A percentile compares a stretch with the other conserved stretches of the same genome.
Conservation (phyloP, 2,888 invertebrate genomes). For the Pocota personata region DNA sequence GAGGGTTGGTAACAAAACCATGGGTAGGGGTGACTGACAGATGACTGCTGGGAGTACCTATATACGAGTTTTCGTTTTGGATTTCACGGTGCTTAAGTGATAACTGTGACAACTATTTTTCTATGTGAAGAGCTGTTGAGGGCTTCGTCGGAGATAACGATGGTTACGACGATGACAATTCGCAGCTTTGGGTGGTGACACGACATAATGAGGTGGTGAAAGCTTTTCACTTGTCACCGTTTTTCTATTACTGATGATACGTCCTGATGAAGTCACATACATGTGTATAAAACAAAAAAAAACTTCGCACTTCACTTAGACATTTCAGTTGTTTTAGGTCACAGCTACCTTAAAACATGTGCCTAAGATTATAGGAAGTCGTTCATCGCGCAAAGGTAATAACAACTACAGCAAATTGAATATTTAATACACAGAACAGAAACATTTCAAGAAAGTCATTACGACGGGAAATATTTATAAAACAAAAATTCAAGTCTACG, state of each 20-base stretch:
- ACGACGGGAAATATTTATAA: no score
- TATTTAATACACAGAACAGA: no score
- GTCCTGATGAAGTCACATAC: background rate
- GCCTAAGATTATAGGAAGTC: no score
- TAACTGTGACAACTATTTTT: slow-evolving; percentile 44
- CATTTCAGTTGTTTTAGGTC: no score
- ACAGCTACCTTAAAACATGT: no score
- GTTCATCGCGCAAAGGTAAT: no score
- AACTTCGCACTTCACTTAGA: no score
- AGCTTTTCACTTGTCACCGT: background rate
- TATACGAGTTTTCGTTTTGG: slow-evolving; percentile 31
- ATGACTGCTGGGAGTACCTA: slow-evolving; percentile 23
- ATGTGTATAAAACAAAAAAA: background rate
- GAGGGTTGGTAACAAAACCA: slow-evolving; percentile 10
- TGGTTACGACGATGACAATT: slow-evolving; percentile 23
- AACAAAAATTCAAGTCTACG: no score
- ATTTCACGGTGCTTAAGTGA: slow-evolving; percentile 51
- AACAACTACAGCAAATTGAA: no score
- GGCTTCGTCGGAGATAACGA: slow-evolving; percentile 20
- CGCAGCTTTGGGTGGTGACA: slow-evolving; percentile 3
- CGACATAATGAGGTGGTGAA: background rate
- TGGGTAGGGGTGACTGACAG: slow-evolving; percentile 31
- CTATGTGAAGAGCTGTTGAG: slow-evolving; percentile 30
- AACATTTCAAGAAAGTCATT: no score
- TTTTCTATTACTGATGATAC: background rate